Percentiles rank a stretch among this genome's conserved stretches.
Conservation (phyloP, 2,113 vertebrate species). For the Crotophaga sulcirostris region DNA sequence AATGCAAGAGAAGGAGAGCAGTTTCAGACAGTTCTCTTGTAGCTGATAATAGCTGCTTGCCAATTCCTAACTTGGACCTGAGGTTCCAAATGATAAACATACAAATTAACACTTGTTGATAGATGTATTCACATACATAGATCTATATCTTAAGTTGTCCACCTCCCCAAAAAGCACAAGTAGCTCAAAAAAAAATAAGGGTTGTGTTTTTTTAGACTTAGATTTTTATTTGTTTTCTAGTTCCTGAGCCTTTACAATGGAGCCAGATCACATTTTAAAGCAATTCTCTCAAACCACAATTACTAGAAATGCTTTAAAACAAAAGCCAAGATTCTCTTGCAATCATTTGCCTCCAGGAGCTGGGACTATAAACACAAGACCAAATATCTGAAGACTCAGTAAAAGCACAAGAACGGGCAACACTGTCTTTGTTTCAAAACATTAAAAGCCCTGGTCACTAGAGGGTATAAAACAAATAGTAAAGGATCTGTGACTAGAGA, state of each 20-base stretch:
- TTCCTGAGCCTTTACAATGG: not conserved
- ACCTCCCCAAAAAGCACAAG: not conserved
- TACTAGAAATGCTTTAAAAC: constrained; percentile 6
- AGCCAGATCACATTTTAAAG: constrained; percentile 37
- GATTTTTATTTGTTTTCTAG: constrained; percentile 15
- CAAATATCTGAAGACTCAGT: not conserved
- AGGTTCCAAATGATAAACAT: not conserved
- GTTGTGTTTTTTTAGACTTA: not conserved
- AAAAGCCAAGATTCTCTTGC: constrained; percentile 29
- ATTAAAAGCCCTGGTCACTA: not conserved
- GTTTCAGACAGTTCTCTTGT: not conserved
- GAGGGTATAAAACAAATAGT: not conserved
- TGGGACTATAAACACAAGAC: not conserved
- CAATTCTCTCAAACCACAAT: not conserved
- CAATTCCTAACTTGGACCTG: not conserved
- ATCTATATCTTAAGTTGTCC: not conserved
- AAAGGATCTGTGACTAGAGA: not conserved
- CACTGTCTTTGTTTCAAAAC: not conserved
- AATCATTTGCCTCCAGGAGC: not conserved
- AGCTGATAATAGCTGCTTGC: not conserved
- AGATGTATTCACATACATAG: not conserved
- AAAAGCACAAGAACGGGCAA: constrained; percentile 8
- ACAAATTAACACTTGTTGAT: not conserved
- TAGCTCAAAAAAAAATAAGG: not conserved
- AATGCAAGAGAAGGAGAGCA: not conserved